Base-by-base conservation (phyloP, 2,888 invertebrate species). In the Drosophila barbarae region DNA sequence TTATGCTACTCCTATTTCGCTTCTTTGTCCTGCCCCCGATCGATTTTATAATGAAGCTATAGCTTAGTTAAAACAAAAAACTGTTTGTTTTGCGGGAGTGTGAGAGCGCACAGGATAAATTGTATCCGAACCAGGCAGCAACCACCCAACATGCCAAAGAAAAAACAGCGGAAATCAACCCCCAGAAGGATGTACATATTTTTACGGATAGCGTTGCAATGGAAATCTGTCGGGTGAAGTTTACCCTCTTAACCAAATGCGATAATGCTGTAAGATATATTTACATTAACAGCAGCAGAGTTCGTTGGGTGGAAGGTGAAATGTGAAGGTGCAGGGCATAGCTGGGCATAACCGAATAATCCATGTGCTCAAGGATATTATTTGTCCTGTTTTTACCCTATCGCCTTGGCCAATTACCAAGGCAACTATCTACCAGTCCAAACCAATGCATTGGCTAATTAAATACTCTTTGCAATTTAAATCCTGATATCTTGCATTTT, bases 1-100 rank as follows among this genome's bases (percentile, higher is more conserved):
- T 26, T 18, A 18, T 32, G 28, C 44, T 18, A 28, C 44, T 44
- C 46, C 30, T 12, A 13, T 18, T 46, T 30, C 65, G 39, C 50
- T 38, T 18, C 13, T 3, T n/a, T 35, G 7, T n/a, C 41, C 52
- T 15, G 44, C 49, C 50, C 15, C 66, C 26, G 26, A 76, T 74
- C 77, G 76, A 79, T 76, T 80, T 77, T 77, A 69, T 71, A 77
- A 82, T 82, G 79, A 79, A 79, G 72, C 77, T 54, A 69, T 67
- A 26, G 61, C 41, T 50, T 58, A 60, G 65, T 50, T 56, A 58
- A 53, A 51, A 67, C 35, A 66, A 59, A 68, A 61, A 72, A 71
- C 68, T 67, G 74, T 78, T 81, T 76, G 71, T 56, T 50, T 44
- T 42, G 47, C 53, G 74, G 73, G 50, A 54, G 67, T 61, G 65